These are phyloP conservation scores for Cydia fagiglandana DNA, from an alignment of 1,140 invertebrate genomes.

Conservation along the genomic window DNA sequence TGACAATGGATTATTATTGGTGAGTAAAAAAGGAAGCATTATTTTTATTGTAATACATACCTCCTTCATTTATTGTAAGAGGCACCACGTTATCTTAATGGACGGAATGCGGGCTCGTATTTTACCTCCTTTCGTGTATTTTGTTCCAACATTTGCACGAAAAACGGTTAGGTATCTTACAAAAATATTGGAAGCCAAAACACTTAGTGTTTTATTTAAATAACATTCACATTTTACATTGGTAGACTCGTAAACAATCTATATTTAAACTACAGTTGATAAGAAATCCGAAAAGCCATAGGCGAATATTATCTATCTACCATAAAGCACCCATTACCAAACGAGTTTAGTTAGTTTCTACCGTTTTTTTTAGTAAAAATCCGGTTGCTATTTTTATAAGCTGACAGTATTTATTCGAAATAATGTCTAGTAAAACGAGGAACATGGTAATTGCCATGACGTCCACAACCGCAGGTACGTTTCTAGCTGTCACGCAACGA, in stretches of 20 bases:
- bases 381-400: slow-evolving; percentile 27
- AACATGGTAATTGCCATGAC: slow-evolving; percentile 65
- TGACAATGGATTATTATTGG: slow-evolving; percentile 10
- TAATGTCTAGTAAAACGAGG: slow-evolving; percentile 49
- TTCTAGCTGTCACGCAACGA: slow-evolving; percentile 63
- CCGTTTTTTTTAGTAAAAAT: slow-evolving; percentile 26
- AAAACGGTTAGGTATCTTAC: not conserved
- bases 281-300: slow-evolving; percentile 13
- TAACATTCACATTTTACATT: not conserved
- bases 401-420: slow-evolving; percentile 29
- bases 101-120: slow-evolving; percentile 1
- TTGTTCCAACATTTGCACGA: not conserved
- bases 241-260: not conserved
- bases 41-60: not conserved
- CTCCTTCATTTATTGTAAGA: not conserved
- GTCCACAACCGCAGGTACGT: slow-evolving; percentile 43
- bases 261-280: not conserved
- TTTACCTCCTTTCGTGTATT: slow-evolving; percentile 4
- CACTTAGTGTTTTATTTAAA: not conserved
- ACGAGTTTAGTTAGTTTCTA: slow-evolving; percentile 28
- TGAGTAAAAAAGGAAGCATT: not conserved
- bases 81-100: not conserved
- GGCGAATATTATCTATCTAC: not conserved
- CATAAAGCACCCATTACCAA: slow-evolving; percentile 12
- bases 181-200: not conserved